phyloP scores from a whole-genome alignment of 2,888 invertebrate species.

The Proisotoma minuta region DNA sequence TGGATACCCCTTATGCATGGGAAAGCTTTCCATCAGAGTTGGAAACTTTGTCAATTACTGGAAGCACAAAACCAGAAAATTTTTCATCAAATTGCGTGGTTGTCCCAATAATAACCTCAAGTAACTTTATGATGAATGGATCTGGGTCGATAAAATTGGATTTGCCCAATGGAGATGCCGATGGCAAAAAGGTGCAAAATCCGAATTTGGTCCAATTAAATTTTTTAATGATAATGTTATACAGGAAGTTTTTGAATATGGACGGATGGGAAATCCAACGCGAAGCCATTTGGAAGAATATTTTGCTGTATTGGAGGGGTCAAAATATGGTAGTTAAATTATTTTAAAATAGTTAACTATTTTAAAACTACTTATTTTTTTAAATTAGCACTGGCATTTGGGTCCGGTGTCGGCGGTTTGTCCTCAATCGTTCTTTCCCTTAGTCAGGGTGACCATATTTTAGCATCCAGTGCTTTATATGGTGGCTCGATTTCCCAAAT shows the following conservation, averaged over 20 bases:
- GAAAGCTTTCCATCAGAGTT: slow-evolving; percentile 57
- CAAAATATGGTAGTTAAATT: slow-evolving; percentile 62
- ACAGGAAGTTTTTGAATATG: slow-evolving; percentile 78
- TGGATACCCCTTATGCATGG: neutral
- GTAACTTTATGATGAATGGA: slow-evolving; percentile 71
- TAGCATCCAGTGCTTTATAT: slow-evolving; percentile 12
- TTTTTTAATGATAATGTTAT: neutral
- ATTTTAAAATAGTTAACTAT: neutral
- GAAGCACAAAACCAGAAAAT: slow-evolving; percentile 82
- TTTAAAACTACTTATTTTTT: neutral
- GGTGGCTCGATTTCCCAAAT: slow-evolving; percentile 12
- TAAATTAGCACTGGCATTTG: slow-evolving; percentile 18
- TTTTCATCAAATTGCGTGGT: slow-evolving; percentile 82
- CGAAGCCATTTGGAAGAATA: slow-evolving; percentile 80
- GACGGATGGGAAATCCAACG: slow-evolving; percentile 89
- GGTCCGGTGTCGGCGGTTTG: slow-evolving; percentile 23
- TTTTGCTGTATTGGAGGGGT: slow-evolving; percentile 82
- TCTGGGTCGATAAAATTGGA: neutral
- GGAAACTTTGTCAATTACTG: slow-evolving; percentile 87
- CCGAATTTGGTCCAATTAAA: slow-evolving; percentile 12
- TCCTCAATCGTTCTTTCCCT: slow-evolving; percentile 13
- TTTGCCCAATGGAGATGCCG: no score
- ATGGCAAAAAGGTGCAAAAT: neutral
- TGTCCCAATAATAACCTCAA: slow-evolving; percentile 80
- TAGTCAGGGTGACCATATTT: slow-evolving; percentile 21